phyloP scores from a whole-genome alignment of 2,113 vertebrate species.

The Melanocharis versteri region DNA sequence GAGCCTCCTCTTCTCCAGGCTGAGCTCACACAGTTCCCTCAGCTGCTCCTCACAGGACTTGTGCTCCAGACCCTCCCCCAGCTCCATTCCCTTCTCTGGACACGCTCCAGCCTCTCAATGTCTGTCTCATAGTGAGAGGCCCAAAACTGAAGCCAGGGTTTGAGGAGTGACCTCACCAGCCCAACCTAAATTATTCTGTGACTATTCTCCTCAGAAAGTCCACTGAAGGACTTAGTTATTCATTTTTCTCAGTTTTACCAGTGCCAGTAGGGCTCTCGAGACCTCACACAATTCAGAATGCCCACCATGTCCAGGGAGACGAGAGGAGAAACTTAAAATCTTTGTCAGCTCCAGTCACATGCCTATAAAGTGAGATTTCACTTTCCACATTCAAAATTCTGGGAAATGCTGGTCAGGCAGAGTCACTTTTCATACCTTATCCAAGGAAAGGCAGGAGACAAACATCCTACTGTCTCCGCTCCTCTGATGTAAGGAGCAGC shows the following conservation, averaged over 20 bases:
- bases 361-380: not conserved
- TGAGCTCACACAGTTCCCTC: not conserved
- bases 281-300: not conserved
- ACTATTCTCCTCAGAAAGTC: not conserved
- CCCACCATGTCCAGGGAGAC: fast-evolving
- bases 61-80: not conserved
- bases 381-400: not conserved
- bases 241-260: not conserved
- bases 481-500: not conserved
- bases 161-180: not conserved
- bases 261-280: not conserved
- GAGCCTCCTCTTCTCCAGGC: not conserved
- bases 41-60: not conserved
- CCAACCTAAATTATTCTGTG: not conserved
- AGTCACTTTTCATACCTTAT: not conserved
- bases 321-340: not conserved
- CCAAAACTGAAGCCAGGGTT: not conserved
- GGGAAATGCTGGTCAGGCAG: not conserved
- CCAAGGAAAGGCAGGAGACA: not conserved
- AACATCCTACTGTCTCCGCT: not conserved
- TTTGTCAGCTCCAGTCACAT: not conserved
- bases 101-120: not conserved
- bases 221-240: not conserved
- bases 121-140: not conserved
- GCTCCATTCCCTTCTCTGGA: not conserved